phyloP scores from a whole-genome alignment of 2,113 vertebrate species.

The Micromys minutus region DNA sequence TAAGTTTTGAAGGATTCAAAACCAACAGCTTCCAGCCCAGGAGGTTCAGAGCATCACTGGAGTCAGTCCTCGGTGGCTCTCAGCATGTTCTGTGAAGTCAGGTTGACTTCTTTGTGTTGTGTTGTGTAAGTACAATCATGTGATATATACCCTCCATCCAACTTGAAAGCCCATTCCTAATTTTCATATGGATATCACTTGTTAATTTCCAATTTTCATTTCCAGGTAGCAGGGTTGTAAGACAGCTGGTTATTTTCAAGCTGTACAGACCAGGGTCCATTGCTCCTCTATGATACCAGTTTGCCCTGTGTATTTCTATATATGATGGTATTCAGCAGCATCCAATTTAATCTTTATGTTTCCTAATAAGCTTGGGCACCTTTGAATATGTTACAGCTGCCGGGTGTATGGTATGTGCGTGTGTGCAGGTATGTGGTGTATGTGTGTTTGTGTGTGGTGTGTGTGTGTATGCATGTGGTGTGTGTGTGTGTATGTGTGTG shows the following conservation, averaged over 20 bases:
- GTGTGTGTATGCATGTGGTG: background rate
- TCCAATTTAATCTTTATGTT: background rate
- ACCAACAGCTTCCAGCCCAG: background rate
- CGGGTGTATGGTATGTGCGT: too few relatives aligned
- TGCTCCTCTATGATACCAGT: background rate
- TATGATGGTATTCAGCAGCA: background rate
- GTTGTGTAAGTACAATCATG: background rate
- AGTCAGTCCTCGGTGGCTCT: slow-evolving; percentile 21
- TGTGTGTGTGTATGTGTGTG: background rate
- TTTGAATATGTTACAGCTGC: background rate
- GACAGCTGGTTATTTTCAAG: background rate
- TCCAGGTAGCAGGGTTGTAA: background rate
- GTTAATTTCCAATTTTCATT: background rate
- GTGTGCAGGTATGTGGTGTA: background rate
- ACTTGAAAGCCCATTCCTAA: background rate
- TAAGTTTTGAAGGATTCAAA: background rate
- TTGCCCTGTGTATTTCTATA: background rate
- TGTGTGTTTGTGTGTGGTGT: background rate
- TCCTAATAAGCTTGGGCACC: background rate
- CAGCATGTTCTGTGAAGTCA: background rate
- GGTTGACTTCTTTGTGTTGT: background rate
- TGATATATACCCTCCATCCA: background rate
- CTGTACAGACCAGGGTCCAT: slow-evolving; percentile 7
- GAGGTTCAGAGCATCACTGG: background rate
- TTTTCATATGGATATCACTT: background rate